These are phyloP conservation scores for Apis florea DNA, from an alignment of 1,140 invertebrate genomes.

Conservation along the genomic window DNA sequence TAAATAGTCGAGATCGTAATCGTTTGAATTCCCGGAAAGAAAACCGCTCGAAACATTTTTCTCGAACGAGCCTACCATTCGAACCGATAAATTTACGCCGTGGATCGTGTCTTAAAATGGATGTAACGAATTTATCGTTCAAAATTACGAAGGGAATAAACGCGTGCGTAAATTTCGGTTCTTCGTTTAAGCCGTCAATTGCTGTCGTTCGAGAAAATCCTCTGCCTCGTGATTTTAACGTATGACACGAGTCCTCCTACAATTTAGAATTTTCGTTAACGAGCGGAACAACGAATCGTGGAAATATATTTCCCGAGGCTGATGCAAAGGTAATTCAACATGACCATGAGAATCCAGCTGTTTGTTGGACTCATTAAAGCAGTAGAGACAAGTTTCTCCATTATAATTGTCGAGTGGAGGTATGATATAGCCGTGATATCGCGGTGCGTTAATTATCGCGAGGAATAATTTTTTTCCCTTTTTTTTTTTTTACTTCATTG, in stretches of 20 bases:
- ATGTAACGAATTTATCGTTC: too few species aligned
- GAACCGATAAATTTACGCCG: not conserved
- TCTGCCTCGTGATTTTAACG: too few species aligned
- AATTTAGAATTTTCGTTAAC: not conserved
- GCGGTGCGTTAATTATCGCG: not conserved
- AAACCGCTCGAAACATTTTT: not conserved
- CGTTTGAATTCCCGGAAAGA: not conserved
- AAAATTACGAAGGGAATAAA: too few species aligned
- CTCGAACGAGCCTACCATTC: not conserved
- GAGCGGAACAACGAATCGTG: not conserved
- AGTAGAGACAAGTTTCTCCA: too few species aligned
- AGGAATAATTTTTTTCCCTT: not conserved
- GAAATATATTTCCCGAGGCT: not conserved
- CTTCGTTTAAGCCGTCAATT: too few species aligned
- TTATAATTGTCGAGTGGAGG: not conserved
- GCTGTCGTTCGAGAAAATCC: not conserved
- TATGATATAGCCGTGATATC: not conserved
- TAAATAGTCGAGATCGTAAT: not conserved
- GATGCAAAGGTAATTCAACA: not conserved
- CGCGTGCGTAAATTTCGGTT: too few species aligned
- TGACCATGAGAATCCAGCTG: not conserved
- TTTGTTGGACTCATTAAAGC: not conserved
- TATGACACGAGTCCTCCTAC: not conserved
- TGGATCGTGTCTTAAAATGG: too few species aligned
- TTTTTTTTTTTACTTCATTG: not conserved